These are phyloP conservation scores for Prosapia bicincta DNA, from an alignment of 2,888 invertebrate genomes.

Conservation along the genomic window DNA sequence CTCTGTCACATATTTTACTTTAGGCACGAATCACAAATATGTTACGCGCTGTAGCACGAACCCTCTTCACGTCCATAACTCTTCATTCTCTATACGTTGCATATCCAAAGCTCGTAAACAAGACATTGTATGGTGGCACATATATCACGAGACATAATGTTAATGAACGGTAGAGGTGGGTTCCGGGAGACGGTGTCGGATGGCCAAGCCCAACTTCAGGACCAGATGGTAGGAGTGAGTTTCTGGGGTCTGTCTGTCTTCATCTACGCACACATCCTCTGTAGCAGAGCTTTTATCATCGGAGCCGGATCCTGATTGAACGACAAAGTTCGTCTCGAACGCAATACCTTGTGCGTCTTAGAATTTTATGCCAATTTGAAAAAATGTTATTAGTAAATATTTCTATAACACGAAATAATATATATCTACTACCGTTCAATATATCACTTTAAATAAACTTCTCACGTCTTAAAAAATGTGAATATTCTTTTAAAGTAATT, in stretches of 20 bases:
- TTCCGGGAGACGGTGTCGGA: neutral
- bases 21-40: neutral
- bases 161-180: slow-evolving; percentile 2
- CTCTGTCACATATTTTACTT: neutral
- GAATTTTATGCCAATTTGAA: too few relatives aligned
- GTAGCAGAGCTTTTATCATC: too few relatives aligned
- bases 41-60: neutral
- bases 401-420: too few relatives aligned
- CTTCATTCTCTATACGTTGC: neutral
- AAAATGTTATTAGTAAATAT: too few relatives aligned
- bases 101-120: neutral
- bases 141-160: neutral
- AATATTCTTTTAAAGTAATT: too few relatives aligned
- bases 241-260: neutral
- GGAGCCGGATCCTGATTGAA: too few relatives aligned
- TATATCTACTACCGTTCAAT: too few relatives aligned
- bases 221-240: neutral
- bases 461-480: too few relatives aligned
- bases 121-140: neutral
- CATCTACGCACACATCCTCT: neutral
- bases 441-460: too few relatives aligned
- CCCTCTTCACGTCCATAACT: neutral
- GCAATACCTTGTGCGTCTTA: too few relatives aligned
- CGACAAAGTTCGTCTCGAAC: too few relatives aligned
- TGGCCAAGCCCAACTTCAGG: neutral